Evolutionary conservation across 2,113 vertebrate genomes (phyloP).

Genomic region (Vireo altiloquus): DNA sequence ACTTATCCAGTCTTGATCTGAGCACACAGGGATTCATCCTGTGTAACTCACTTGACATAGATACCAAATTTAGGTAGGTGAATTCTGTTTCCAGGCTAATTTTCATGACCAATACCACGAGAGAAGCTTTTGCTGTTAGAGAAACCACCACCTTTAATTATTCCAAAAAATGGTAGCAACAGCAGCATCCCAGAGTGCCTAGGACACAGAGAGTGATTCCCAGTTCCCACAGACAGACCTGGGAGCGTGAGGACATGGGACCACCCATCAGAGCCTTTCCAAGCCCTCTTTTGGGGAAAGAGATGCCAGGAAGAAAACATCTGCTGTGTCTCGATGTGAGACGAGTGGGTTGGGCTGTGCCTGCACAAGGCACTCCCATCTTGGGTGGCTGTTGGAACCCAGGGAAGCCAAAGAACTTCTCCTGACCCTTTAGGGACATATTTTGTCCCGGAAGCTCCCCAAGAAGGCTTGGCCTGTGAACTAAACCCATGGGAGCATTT

Average conservation of each 20-base stretch:
- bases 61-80: background rate
- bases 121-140: background rate
- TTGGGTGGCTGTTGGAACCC: too few relatives aligned
- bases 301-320: background rate
- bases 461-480: too few relatives aligned
- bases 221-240: accelerated
- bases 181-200: background rate
- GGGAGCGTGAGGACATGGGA: accelerated
- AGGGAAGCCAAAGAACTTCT: too few relatives aligned
- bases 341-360: background rate
- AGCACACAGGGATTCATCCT: background rate
- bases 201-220: background rate
- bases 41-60: background rate
- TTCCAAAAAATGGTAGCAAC: background rate
- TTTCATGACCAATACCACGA: accelerated
- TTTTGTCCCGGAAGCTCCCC: too few relatives aligned
- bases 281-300: conserved; percentile 6
- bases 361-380: background rate
- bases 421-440: too few relatives aligned
- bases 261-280: background rate
- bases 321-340: background rate
- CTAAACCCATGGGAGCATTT: too few relatives aligned
- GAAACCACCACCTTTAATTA: background rate
- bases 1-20: background rate
- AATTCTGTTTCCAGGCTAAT: background rate